A percentile compares a stretch with the other conserved stretches of the same genome.
phyloP scores from a whole-genome alignment of 2,797 vertebrate genomes.

The Typhlichthys subterraneus region DNA sequence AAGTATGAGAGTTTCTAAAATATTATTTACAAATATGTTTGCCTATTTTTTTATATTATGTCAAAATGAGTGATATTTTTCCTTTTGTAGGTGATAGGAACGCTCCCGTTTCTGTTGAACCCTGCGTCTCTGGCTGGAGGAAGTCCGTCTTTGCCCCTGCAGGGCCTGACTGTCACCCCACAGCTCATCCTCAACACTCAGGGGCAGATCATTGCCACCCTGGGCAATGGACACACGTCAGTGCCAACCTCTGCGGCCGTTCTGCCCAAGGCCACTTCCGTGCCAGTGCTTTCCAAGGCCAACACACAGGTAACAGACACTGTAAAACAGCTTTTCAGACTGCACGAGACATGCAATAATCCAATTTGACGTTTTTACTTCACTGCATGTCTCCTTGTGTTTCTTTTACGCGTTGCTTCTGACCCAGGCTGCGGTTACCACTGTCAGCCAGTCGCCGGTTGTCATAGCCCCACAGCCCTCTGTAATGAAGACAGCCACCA shows the following conservation, averaged over 20 bases:
- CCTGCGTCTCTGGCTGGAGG: slow-evolving; percentile 81
- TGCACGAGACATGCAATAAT: not conserved
- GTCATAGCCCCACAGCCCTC: slow-evolving; percentile 81
- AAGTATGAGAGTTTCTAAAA: not conserved
- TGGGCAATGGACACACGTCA: slow-evolving; percentile 81
- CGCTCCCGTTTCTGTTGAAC: slow-evolving; percentile 89
- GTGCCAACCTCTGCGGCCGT: slow-evolving; percentile 74
- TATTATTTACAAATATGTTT: not conserved
- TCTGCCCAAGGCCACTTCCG: slow-evolving; percentile 77
- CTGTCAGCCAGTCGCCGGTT: slow-evolving; percentile 80
- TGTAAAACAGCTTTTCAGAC: not conserved
- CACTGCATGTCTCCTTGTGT: not conserved
- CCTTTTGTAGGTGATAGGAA: slow-evolving; percentile 86
- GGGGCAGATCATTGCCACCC: slow-evolving; percentile 92
- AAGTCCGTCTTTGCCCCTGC: slow-evolving; percentile 76
- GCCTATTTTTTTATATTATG: too few species aligned
- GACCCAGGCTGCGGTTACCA: slow-evolving; percentile 69
- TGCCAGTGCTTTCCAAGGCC: slow-evolving; percentile 64
- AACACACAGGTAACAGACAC: slow-evolving; percentile 64
- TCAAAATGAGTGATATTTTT: slow-evolving; percentile 1
- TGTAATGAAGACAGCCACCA: slow-evolving; percentile 62
- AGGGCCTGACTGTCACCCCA: slow-evolving; percentile 86
- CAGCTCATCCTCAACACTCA: slow-evolving; percentile 92
- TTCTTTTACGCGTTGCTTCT: slow-evolving; percentile 8
- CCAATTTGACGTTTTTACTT: not conserved